Evolutionary conservation across 2,888 invertebrate species (phyloP), one percentile per base, ranked within the genome.

Genomic region (Julus scanicus): DNA sequence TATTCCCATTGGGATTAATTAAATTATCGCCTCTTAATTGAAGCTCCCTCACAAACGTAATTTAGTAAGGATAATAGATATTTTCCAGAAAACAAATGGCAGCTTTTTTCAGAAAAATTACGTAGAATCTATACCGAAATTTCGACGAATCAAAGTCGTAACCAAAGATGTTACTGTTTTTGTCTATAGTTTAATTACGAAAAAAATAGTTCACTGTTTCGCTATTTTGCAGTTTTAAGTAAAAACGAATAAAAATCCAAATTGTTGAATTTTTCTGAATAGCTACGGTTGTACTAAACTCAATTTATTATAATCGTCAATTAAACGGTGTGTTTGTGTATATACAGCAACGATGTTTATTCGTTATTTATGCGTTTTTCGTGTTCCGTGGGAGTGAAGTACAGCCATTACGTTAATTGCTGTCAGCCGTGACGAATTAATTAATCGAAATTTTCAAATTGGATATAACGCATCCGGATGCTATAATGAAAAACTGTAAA

Each of bases 21-120:
- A 57, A 57, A 57, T 57, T 57, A 57, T 57, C 57, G 57, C 57
- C 57, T 57, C 57, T 57, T 57, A 57, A 57, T 57, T 57, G 57
- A 57, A 57, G 57, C 57, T 17, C 57, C n/a, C 57, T 57, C 57
- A 57, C 57, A n/a, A 17, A n/a, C 57, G 57, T 57, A 57, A 57
- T 57, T 57, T n/a, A 57, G n/a, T 57, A 57, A 84, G 84, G n/a
- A 84, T 29, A 84, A 37, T 15, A 84, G 40, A 84, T 83, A 40
- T 84, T 84, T 57, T 57, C 57, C 57, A 57, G 57, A n/a, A 57
- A 57, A 57, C 57, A 57, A 5, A 53, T 83, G 37, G 37, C 37
- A 13, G 84, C 4, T 84, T 84, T 84, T 84, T 57, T n/a, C n/a
- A 57, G 17, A 1, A 4, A 13, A n/a, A 57, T 57, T 17, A n/a